Percentiles rank a stretch among this genome's conserved stretches.
Evolutionary conservation across 2,888 invertebrate species (phyloP).

Genomic region (Nematopogon swammerdamellus): DNA sequence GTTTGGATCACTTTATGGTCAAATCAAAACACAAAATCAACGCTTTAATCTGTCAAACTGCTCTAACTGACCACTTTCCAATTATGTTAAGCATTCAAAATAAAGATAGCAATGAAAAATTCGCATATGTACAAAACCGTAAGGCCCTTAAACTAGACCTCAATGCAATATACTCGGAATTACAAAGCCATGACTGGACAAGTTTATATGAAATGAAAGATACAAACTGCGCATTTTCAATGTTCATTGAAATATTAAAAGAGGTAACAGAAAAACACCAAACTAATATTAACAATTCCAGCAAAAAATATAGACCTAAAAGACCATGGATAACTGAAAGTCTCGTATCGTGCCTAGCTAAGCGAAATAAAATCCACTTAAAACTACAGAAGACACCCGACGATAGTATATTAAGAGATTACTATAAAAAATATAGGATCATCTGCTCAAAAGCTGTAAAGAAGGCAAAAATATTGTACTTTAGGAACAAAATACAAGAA

Average conservation of each 20-base stretch:
- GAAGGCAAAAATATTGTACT: neutral
- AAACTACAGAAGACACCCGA: neutral
- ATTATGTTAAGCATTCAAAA: too few relatives aligned
- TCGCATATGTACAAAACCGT: too few relatives aligned
- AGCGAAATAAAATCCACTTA: neutral
- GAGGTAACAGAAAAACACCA: too few relatives aligned
- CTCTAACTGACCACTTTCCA: too few relatives aligned
- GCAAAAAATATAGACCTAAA: neutral
- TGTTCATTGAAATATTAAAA: neutral
- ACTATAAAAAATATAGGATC: constrained; percentile 2
- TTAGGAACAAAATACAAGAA: neutral
- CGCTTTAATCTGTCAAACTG: too few relatives aligned
- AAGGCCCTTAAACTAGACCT: too few relatives aligned
- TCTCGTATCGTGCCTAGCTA: neutral
- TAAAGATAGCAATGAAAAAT: too few relatives aligned
- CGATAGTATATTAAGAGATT: neutral
- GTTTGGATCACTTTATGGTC: too few relatives aligned
- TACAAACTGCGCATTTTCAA: neutral
- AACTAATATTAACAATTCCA: neutral
- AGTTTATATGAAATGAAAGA: neutral
- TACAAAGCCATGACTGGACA: neutral
- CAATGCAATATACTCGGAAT: neutral
- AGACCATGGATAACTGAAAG: constrained; percentile 1
- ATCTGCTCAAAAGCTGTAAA: neutral
- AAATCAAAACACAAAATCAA: too few relatives aligned